Evolutionary conservation across 2,797 vertebrate species (phyloP), one percentile per base, ranked within the genome.

Genomic region (Megaceryle alcyon): DNA sequence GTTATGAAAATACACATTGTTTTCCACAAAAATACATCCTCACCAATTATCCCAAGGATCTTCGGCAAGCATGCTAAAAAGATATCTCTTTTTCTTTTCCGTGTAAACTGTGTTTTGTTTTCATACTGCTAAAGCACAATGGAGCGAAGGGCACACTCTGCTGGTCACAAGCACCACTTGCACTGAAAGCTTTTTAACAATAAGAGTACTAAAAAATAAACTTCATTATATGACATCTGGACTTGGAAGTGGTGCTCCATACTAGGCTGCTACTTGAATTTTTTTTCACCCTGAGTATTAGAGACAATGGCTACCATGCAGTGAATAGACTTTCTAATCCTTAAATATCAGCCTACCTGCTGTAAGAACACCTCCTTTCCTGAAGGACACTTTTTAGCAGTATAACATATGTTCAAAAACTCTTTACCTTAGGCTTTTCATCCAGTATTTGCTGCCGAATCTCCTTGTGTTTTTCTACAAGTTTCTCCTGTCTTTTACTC

Each of bases 401-500:
- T 21, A 4, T 61, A 44, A 53, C 20, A 6, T 28, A 68, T 49
- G 84, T 82, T 90, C 53, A 92, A 84, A 92, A 92, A 94, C 70
- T 41, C 78, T 97, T 97, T 98, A 99, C 99, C 99, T 99, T 99
- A 51, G 99, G 99, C 88, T 99, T 99, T 96, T 99, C 99, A 60
- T 99, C 99, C 97, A 99, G 94, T 95, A 99, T 99, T 95, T 99
- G 99, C 95, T 99, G 99, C 51, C 98, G 98, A 46, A 99, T 98
- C 89, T 99, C 99, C 96, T 99, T 99, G 93, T 99, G 99, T 96
- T 99, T 99, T 95, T 99, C 99, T 71, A 98, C 95, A 6, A 99
- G 98, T 88, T 98, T 99, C 97, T 99, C 99, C 77, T 99, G 99
- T 57, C 99, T 98, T 98, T 99, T 99, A 95, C 97, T 98, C 96